A percentile compares a stretch with the other conserved stretches of the same genome.
Conservation (phyloP, 2,113 vertebrate species). For the Labrus mixtus region DNA sequence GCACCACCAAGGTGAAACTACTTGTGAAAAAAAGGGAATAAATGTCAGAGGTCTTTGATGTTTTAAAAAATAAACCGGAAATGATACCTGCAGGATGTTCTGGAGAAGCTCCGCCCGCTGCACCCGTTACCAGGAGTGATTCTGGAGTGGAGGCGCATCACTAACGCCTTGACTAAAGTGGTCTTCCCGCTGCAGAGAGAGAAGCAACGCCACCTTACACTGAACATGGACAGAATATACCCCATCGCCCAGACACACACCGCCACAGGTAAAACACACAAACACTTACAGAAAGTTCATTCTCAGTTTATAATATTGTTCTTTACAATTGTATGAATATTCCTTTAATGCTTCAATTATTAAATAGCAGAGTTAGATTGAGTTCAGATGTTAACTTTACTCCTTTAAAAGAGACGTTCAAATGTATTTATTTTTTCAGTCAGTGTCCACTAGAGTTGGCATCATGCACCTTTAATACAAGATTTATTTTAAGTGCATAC, state of each 20-base stretch:
- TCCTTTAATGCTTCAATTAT: no score
- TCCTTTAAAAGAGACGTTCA: no score
- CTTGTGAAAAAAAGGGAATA: not conserved
- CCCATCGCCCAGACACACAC: constrained; percentile 92
- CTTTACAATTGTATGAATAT: no score
- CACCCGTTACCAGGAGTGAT: constrained; percentile 93
- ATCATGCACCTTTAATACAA: no score
- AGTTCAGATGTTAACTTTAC: no score
- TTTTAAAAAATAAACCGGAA: not conserved
- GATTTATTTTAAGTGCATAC: no score
- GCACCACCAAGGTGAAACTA: constrained; percentile 91
- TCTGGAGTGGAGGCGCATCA: constrained; percentile 96
- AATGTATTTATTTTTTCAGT: no score
- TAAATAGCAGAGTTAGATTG: no score
- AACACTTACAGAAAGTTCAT: not conserved
- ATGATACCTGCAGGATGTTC: constrained; percentile 86
- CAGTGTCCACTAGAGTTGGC: no score
- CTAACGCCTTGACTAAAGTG: constrained; percentile 95
- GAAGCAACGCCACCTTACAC: constrained; percentile 83
- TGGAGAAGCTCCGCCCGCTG: constrained; percentile 91
- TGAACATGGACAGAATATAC: constrained; percentile 95
- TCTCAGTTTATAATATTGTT: no score
- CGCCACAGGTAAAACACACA: constrained; percentile 89
- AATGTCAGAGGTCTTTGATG: not conserved
- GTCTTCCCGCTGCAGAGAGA: constrained; percentile 94